phyloP scores from a whole-genome alignment of 2,797 vertebrate genomes.

The Danio albolineatus region DNA sequence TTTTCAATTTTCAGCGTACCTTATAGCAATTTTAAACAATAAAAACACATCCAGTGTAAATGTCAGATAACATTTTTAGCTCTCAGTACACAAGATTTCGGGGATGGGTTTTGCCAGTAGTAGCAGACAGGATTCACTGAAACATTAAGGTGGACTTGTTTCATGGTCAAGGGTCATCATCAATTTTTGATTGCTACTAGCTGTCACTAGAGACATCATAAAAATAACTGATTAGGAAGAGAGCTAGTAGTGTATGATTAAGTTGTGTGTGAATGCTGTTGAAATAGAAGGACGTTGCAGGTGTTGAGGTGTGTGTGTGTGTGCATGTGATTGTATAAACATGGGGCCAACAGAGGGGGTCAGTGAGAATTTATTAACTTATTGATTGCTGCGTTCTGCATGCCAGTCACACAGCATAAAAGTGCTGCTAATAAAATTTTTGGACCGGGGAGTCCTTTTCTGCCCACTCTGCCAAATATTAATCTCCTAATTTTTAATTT shows the following conservation, averaged over 20 bases:
- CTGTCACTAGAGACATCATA: conserved; percentile 61
- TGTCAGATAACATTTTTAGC: too few relatives aligned
- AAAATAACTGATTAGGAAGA: conserved; percentile 64
- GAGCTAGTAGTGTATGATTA: conserved; percentile 49
- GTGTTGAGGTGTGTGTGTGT: conserved; percentile 28
- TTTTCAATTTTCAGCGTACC: too few relatives aligned
- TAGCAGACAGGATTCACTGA: too few relatives aligned
- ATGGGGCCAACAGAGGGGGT: conserved; percentile 59
- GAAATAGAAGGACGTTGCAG: neutral
- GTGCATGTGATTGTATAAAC: conserved; percentile 61
- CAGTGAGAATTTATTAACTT: conserved; percentile 63
- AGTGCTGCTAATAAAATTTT: conserved; percentile 72
- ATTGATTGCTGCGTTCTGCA: conserved; percentile 78
- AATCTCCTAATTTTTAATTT: conserved; percentile 88
- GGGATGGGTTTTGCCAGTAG: too few relatives aligned
- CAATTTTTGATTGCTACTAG: conserved; percentile 55
- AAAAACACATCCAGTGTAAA: too few relatives aligned
- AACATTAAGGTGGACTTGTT: conserved; percentile 49
- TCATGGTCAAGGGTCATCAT: conserved; percentile 62
- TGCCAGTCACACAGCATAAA: conserved; percentile 62
- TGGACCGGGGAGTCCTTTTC: conserved; percentile 57
- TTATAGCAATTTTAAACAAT: too few relatives aligned
- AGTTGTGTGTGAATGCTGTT: conserved; percentile 60
- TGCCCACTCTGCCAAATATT: conserved; percentile 77
- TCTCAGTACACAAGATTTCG: too few relatives aligned